Conservation (phyloP, 1,140 invertebrate species). For the Pantala flavescens region DNA sequence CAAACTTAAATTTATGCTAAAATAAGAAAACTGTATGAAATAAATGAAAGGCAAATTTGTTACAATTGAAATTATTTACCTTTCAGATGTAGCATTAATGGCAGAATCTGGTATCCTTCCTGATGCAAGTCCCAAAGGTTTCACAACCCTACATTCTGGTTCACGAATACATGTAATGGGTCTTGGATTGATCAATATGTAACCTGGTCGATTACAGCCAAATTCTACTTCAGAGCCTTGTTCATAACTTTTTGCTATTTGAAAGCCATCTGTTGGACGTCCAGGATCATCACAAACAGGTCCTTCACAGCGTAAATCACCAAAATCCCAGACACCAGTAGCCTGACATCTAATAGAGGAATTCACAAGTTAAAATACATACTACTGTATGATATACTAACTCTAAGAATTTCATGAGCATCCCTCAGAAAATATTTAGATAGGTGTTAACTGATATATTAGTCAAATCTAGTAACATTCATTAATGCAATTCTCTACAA, state of each 20-base stretch:
- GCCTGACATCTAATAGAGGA: slow-evolving; percentile 69
- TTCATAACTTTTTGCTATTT: slow-evolving; percentile 84
- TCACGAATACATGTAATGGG: slow-evolving; percentile 85
- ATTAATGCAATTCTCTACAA: too few relatives aligned
- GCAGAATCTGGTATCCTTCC: slow-evolving; percentile 87
- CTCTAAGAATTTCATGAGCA: not conserved
- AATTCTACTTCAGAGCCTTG: slow-evolving; percentile 85
- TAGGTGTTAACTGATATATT: too few relatives aligned
- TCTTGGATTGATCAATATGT: slow-evolving; percentile 80
- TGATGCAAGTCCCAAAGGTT: slow-evolving; percentile 80
- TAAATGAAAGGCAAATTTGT: too few relatives aligned
- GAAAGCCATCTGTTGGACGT: slow-evolving; percentile 79
- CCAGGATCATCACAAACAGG: slow-evolving; percentile 93
- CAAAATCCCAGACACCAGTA: slow-evolving; percentile 94
- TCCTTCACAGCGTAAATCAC: slow-evolving; percentile 88
- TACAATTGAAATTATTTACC: slow-evolving; percentile 24
- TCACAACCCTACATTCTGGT: slow-evolving; percentile 87
- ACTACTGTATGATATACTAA: not conserved
- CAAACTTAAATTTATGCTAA: not conserved
- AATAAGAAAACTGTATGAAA: too few relatives aligned
- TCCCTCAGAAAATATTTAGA: too few relatives aligned
- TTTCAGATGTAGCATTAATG: slow-evolving; percentile 91
- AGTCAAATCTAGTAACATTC: too few relatives aligned
- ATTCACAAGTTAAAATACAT: not conserved
- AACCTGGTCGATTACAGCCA: slow-evolving; percentile 80